Evolutionary conservation across 2,888 invertebrate species (phyloP).

Genomic region (Nebria brevicollis): DNA sequence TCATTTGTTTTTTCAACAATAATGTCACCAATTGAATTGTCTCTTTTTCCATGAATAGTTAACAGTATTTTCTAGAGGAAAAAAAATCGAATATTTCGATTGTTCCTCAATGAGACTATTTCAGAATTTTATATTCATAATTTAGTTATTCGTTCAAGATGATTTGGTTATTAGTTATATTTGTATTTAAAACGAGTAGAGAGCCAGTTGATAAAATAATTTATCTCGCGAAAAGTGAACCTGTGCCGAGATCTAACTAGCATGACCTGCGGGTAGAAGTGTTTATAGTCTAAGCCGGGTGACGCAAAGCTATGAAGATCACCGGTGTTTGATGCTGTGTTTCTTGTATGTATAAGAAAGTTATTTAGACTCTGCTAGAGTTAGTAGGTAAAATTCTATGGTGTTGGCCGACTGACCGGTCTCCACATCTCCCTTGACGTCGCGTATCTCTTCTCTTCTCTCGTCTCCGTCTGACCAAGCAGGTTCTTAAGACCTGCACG

Average conservation of each 20-base stretch:
- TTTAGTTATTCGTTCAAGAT: too few relatives aligned
- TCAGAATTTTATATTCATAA: too few relatives aligned
- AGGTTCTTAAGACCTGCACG: conserved; percentile 13
- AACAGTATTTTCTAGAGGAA: too few relatives aligned
- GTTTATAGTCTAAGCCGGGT: background rate
- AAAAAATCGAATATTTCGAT: too few relatives aligned
- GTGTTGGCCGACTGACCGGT: background rate
- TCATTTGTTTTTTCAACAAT: too few relatives aligned
- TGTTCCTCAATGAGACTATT: too few relatives aligned
- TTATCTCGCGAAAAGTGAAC: background rate
- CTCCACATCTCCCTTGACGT: background rate
- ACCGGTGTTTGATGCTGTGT: background rate
- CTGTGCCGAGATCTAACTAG: background rate
- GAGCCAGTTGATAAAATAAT: background rate
- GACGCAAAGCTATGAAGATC: background rate
- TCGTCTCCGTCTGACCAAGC: conserved; percentile 22
- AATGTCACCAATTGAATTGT: too few relatives aligned
- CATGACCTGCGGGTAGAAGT: background rate
- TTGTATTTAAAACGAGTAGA: background rate
- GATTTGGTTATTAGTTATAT: background rate
- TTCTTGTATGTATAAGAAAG: background rate
- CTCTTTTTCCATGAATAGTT: too few relatives aligned
- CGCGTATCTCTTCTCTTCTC: background rate
- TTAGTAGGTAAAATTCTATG: conserved; percentile 1
- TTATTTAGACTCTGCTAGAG: background rate